These are phyloP conservation scores for Megastigmus dorsalis DNA, from an alignment of 2,888 invertebrate genomes.

Conservation along the genomic window DNA sequence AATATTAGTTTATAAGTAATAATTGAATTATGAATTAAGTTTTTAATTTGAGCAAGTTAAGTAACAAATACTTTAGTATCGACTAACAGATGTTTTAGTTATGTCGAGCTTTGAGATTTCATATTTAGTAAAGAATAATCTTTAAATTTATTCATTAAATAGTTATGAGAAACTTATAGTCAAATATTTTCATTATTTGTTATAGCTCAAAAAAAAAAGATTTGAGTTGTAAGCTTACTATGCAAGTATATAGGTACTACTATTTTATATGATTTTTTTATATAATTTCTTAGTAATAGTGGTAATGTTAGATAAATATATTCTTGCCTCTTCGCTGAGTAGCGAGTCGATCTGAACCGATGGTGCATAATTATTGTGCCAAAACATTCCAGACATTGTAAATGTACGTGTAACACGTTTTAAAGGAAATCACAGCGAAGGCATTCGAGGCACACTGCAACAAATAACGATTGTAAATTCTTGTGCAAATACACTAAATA, in stretches of 20 bases:
- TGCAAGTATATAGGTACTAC: too few relatives aligned
- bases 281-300: too few relatives aligned
- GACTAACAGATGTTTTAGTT: neutral
- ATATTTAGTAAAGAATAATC: too few relatives aligned
- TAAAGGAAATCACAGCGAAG: conserved; percentile 40
- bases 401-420: conserved; percentile 29
- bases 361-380: conserved; percentile 85
- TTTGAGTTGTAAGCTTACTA: too few relatives aligned
- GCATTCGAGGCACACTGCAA: conserved; percentile 46
- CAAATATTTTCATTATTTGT: too few relatives aligned
- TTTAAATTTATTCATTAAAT: neutral
- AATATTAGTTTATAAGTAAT: conserved; percentile 49
- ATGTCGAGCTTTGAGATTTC: too few relatives aligned
- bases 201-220: too few relatives aligned
- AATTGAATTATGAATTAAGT: neutral
- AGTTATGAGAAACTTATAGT: neutral
- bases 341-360: conserved; percentile 86
- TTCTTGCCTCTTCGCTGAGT: conserved; percentile 84
- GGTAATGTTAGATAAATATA: neutral
- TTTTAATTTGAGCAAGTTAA: neutral
- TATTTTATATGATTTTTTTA: too few relatives aligned
- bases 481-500: neutral
- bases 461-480: neutral
- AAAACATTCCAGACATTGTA: conserved; percentile 80
- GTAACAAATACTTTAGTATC: conserved; percentile 1